Evolutionary conservation across 2,888 invertebrate species (phyloP).

Genomic region (Stenurella melanura): DNA sequence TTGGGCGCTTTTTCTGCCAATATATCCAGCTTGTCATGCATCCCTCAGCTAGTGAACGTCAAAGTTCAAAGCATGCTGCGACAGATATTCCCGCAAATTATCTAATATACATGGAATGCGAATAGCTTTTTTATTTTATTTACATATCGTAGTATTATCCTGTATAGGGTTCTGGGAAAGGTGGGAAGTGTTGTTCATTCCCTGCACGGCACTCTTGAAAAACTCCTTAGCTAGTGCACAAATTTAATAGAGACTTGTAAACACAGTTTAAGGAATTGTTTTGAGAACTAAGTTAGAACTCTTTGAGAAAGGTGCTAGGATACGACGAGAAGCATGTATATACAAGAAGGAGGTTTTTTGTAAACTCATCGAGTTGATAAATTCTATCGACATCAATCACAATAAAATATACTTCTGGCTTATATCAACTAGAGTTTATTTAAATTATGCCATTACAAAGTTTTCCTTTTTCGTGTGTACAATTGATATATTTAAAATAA

Average conservation of each 20-base stretch:
- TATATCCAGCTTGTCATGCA: slow-evolving; percentile 31
- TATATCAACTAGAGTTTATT: too few relatives aligned
- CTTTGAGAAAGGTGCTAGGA: too few relatives aligned
- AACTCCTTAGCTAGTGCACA: not conserved
- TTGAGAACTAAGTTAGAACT: too few relatives aligned
- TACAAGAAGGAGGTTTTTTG: too few relatives aligned
- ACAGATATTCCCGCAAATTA: slow-evolving; percentile 36
- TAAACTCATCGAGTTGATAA: too few relatives aligned
- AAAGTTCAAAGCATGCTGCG: slow-evolving; percentile 36
- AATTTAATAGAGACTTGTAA: slow-evolving; percentile 2
- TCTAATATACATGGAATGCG: slow-evolving; percentile 44
- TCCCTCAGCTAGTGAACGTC: not conserved
- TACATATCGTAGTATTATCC: not conserved
- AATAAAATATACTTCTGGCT: too few relatives aligned
- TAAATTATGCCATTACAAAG: too few relatives aligned
- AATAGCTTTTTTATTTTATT: slow-evolving; percentile 36
- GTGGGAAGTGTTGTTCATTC: slow-evolving; percentile 3
- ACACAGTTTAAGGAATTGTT: not conserved
- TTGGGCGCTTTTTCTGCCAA: slow-evolving; percentile 10
- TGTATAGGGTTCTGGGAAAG: not conserved
- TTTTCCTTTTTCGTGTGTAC: too few relatives aligned
- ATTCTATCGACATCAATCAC: too few relatives aligned
- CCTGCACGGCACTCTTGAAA: not conserved
- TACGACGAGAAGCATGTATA: too few relatives aligned
- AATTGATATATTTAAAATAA: too few relatives aligned